Evolutionary conservation across 1,140 invertebrate species (phyloP).

Genomic region (Penaeus indicus): DNA sequence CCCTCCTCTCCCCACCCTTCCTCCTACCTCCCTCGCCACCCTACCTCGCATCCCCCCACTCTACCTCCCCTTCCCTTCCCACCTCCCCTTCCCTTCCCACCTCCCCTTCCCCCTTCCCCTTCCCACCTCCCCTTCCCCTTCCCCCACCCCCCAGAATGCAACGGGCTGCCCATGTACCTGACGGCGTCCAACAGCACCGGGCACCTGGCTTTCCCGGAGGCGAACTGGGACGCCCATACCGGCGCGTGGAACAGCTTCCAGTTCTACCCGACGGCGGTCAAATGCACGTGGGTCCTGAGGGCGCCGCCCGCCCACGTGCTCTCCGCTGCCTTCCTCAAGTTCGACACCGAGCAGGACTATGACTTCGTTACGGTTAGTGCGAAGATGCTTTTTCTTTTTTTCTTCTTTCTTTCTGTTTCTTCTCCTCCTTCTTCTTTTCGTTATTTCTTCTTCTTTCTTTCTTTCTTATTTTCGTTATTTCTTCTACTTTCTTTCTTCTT

Average conservation of each 20-base stretch:
- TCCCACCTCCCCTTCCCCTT: not conserved
- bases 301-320: conserved; percentile 44
- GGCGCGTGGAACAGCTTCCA: conserved; percentile 23
- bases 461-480: too few species aligned
- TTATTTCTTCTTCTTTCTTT: too few species aligned
- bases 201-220: conserved; percentile 52
- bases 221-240: conserved; percentile 31
- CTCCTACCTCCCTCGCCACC: too few species aligned
- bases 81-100: too few species aligned
- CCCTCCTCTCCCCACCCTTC: too few species aligned
- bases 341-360: conserved; percentile 53
- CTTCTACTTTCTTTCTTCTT: too few species aligned
- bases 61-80: too few species aligned
- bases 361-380: conserved; percentile 49
- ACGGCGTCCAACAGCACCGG: conserved; percentile 25
- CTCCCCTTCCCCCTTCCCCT: not conserved
- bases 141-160: conserved; percentile 29
- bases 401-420: not conserved
- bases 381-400: too few species aligned
- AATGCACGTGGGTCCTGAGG: conserved; percentile 49
- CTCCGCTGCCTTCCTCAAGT: conserved; percentile 29
- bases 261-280: conserved; percentile 39
- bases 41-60: too few species aligned
- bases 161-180: conserved; percentile 30
- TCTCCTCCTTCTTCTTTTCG: not conserved